Conservation (phyloP, 2,888 invertebrate genomes). For the Buathra laborator region DNA sequence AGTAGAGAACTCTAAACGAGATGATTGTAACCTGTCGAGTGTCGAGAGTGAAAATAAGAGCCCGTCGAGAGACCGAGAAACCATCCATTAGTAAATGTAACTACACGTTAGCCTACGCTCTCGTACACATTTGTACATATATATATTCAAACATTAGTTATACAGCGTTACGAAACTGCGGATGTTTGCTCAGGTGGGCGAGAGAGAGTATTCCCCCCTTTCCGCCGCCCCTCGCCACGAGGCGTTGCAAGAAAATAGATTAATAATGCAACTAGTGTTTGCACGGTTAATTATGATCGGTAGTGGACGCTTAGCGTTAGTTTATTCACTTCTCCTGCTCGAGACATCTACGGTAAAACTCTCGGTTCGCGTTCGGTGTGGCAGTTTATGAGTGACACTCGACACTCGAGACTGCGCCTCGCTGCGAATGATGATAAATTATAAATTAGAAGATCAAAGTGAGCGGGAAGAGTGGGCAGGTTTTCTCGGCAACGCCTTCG, state of each 20-base stretch:
- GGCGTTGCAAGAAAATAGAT: constrained; percentile 59
- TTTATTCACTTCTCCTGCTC: constrained; percentile 44
- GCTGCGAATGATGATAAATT: constrained; percentile 57
- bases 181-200: constrained; percentile 60
- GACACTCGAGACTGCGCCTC: constrained; percentile 54
- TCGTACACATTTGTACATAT: not conserved
- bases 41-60: constrained; percentile 56
- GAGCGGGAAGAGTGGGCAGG: constrained; percentile 49
- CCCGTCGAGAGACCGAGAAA: constrained; percentile 23
- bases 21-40: constrained; percentile 64
- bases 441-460: constrained; percentile 64
- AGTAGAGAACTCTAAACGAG: constrained; percentile 51
- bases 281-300: constrained; percentile 66
- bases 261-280: constrained; percentile 66
- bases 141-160: not conserved
- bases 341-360: not conserved
- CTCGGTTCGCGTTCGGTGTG: not conserved
- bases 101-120: not conserved
- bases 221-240: not conserved
- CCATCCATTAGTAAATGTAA: constrained; percentile 50
- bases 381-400: constrained; percentile 64
- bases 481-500: constrained; percentile 48
- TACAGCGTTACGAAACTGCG: constrained; percentile 50
- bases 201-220: not conserved
- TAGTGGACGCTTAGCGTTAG: constrained; percentile 54